Evolutionary conservation across 2,113 vertebrate genomes (phyloP).

Genomic region (Caranx melampygus): DNA sequence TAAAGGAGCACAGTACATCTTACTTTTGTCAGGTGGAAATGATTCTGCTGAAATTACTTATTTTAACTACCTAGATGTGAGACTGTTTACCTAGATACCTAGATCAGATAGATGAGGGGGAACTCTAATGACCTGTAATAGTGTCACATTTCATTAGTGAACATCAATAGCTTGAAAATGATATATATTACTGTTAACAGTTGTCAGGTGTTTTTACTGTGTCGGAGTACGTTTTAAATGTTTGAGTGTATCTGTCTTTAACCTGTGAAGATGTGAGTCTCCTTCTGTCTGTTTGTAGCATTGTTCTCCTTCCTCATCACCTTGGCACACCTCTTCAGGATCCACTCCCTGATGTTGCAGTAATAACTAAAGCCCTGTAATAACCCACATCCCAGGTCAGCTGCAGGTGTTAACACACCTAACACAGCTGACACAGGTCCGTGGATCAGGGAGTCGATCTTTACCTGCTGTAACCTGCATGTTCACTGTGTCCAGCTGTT

Average conservation of each 20-base stretch:
- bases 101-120: too few species aligned
- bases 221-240: background rate
- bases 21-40: background rate
- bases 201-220: too few species aligned
- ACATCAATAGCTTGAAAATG: background rate
- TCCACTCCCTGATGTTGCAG: background rate
- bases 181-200: background rate
- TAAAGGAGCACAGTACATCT: background rate
- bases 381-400: too few species aligned
- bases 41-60: too few species aligned
- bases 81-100: too few species aligned
- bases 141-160: background rate
- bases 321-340: background rate
- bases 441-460: slow-evolving; percentile 15
- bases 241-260: background rate
- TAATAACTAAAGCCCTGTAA: background rate
- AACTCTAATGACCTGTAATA: too few species aligned
- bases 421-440: background rate
- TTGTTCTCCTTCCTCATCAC: background rate
- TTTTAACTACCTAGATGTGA: too few species aligned
- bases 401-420: background rate
- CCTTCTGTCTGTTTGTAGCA: background rate
- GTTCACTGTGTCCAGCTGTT: background rate
- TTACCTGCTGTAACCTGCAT: slow-evolving; percentile 26
- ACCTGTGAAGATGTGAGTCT: background rate